Evolutionary conservation across 2,113 vertebrate species (phyloP).

Genomic region (Atlantisia rogersi): DNA sequence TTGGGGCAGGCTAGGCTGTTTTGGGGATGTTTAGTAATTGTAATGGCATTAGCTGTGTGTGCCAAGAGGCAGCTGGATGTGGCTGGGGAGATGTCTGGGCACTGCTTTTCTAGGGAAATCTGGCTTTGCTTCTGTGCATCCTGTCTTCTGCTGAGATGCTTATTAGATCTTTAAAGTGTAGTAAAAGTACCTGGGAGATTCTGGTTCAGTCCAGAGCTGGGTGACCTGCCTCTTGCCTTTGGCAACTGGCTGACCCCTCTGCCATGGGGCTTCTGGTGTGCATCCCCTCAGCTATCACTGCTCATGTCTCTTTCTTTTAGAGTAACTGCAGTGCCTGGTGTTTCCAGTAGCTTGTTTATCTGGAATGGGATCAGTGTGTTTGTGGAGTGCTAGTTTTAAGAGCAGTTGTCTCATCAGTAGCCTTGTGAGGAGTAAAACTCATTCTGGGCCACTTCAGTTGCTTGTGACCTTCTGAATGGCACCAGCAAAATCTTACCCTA

Average conservation of each 20-base stretch:
- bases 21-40: not conserved
- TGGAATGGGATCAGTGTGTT: not conserved
- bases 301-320: not conserved
- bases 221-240: not conserved
- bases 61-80: not conserved
- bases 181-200: not conserved
- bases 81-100: not conserved
- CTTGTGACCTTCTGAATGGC: not conserved
- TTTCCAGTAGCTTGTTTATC: not conserved
- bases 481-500: not conserved
- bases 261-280: not conserved
- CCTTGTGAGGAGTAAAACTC: rapidly evolving
- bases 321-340: not conserved
- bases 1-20: not conserved
- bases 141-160: not conserved
- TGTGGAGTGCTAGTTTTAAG: not conserved
- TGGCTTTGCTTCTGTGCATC: not conserved
- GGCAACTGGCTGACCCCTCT: not conserved
- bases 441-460: not conserved
- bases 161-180: not conserved
- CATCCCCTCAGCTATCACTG: rapidly evolving
- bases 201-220: rapidly evolving
- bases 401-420: not conserved
- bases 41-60: rapidly evolving
- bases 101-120: not conserved